Conservation (phyloP, 2,797 vertebrate species). For the Alcedo quadribrachys region DNA sequence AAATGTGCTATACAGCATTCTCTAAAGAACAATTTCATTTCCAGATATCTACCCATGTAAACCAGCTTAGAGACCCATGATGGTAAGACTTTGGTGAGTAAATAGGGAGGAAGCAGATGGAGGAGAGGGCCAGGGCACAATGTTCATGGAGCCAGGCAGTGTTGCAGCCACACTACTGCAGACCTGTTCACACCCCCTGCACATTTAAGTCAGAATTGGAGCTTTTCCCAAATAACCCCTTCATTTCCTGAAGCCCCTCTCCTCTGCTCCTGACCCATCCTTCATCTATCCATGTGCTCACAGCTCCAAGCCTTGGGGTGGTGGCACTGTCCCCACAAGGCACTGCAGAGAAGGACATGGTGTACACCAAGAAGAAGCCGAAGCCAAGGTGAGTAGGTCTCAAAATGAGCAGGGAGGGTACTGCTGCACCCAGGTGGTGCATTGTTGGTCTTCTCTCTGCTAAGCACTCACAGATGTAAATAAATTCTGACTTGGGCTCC, state of each 20-base stretch:
- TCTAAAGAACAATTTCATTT: neutral
- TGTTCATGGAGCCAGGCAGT: neutral
- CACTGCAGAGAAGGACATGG: fast-evolving
- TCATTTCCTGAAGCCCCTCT: neutral
- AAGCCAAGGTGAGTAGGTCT: neutral
- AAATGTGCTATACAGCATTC: neutral
- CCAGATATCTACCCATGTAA: neutral
- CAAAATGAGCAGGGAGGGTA: fast-evolving
- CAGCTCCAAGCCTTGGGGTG: neutral
- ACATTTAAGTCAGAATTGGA: neutral
- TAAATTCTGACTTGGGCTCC: conserved; percentile 57
- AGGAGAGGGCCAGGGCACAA: neutral
- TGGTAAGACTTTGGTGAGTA: neutral
- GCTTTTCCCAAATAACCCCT: neutral
- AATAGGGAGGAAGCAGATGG: neutral
- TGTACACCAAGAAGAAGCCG: fast-evolving
- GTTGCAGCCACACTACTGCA: fast-evolving
- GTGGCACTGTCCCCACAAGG: neutral
- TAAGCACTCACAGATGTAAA: conserved; percentile 50
- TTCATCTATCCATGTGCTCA: fast-evolving
- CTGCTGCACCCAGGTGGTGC: fast-evolving
- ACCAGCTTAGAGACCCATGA: neutral
- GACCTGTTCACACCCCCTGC: fast-evolving
- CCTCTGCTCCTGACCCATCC: neutral
- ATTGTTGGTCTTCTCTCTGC: neutral